Evolutionary conservation across 2,113 vertebrate species (phyloP), one percentile per base, ranked within the genome.

Genomic region (Cinclus mexicanus): DNA sequence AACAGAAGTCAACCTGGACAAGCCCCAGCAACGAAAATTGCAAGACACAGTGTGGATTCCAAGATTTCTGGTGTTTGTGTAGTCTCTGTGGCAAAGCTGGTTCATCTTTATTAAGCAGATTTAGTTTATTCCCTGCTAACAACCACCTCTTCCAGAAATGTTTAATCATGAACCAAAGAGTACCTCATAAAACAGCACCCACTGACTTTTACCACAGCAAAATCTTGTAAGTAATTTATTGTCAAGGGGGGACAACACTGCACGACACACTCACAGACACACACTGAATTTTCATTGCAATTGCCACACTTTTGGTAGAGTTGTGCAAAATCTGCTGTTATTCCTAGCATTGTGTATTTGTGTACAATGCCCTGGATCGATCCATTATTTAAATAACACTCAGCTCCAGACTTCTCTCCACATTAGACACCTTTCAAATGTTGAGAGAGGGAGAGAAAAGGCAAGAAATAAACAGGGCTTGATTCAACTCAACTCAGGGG

Each of bases 391-490:
- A 89, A 94, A 79, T 41, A 79, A 71, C 31, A 25, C 13, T 52
- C 71, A 31, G 56, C 70, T 90, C 41, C 70, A 95, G 24, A 79
- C 9, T 76, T 74, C 41, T 52, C 22, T 52, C 16, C 56, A 3
- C 50, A 52, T 84, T 44, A 59, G 21, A 68, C 12, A 63, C 28
- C 59, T 92, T 77, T 88, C 79, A 93, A 39, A 53, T 63, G 91
- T 25, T 92, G 83, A 86, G 41, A 56, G 46, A 83, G n/a, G 33
- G 13, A 85, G 15, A 69, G 50, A 72, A 72, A 80, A 86, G 25
- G 23, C 83, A 84, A 90, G 72, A 80, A 93, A 92, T 59, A 59
- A 80, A 67, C 23, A 63, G 42, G 4, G 14, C 67, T 89, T 90
- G 86, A 49, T 67, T 85, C 72, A 52, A 21, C 42, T 28, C 67